Evolutionary conservation across 2,888 invertebrate species (phyloP).

Genomic region (Cheilosia vulpina): DNA sequence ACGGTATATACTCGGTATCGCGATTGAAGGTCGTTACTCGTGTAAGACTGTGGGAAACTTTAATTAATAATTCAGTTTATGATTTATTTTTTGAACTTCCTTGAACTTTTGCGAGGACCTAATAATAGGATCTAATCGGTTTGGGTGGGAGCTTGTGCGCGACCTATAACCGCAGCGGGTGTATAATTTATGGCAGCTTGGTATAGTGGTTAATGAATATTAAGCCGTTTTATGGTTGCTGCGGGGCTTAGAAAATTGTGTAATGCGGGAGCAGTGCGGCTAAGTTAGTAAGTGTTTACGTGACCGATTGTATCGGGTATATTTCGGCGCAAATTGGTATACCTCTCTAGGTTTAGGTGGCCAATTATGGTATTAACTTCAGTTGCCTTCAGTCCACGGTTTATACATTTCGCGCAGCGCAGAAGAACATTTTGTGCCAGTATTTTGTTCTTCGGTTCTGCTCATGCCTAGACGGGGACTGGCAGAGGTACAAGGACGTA

Average conservation of each 20-base stretch:
- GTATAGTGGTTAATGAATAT: constrained; percentile 30
- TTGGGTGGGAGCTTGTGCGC: not conserved
- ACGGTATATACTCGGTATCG: not conserved
- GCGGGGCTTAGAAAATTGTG: not conserved
- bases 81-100: constrained; percentile 61
- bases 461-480: too few relatives aligned
- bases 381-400: too few relatives aligned
- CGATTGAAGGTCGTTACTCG: constrained; percentile 42
- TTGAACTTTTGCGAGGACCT: constrained; percentile 53
- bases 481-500: too few relatives aligned
- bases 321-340: too few relatives aligned
- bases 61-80: constrained; percentile 38
- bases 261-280: not conserved
- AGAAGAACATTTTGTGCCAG: too few relatives aligned
- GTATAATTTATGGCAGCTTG: constrained; percentile 37
- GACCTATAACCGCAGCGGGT: not conserved
- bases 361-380: too few relatives aligned
- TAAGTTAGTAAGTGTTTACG: constrained; percentile 11
- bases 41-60: constrained; percentile 3
- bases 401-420: too few relatives aligned
- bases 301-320: too few relatives aligned
- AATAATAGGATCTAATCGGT: constrained; percentile 35
- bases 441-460: too few relatives aligned
- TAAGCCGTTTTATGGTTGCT: constrained; percentile 18
- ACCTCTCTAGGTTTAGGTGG: too few relatives aligned